These are phyloP conservation scores for Thysanoteuthis rhombus DNA, from an alignment of 2,888 invertebrate species.

Conservation along the genomic window DNA sequence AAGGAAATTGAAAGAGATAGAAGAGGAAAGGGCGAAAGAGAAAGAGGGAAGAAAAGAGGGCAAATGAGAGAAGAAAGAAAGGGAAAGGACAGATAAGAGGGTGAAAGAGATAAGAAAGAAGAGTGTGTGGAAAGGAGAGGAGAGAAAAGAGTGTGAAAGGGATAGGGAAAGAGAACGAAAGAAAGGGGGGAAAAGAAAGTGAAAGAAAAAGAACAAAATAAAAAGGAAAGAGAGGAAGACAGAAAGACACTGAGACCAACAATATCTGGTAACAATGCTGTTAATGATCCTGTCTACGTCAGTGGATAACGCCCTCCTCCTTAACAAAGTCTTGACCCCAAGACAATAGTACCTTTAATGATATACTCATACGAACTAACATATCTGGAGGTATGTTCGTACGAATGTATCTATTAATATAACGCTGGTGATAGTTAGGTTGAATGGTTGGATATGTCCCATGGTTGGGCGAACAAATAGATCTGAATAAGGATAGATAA, in stretches of 20 bases:
- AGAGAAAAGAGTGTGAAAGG: too few species aligned
- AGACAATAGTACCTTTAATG: background rate
- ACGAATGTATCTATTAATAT: too few species aligned
- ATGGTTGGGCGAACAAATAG: too few species aligned
- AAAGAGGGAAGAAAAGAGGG: too few species aligned
- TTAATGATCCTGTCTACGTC: background rate
- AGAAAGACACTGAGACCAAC: background rate
- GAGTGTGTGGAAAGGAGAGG: background rate
- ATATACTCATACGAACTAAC: background rate
- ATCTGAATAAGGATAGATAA: too few species aligned
- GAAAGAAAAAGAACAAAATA: background rate
- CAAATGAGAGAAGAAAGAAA: too few species aligned
- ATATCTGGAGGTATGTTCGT: too few species aligned
- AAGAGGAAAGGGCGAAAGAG: background rate
- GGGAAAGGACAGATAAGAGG: background rate
- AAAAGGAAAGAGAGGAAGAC: background rate
- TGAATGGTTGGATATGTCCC: too few species aligned
- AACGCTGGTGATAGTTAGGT: too few species aligned
- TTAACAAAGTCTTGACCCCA: background rate
- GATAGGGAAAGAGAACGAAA: too few species aligned
- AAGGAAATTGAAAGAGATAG: background rate
- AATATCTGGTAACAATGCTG: background rate
- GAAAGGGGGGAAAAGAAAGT: background rate
- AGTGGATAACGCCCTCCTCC: background rate
- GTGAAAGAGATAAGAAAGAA: background rate